Evolutionary conservation across 2,113 vertebrate genomes (phyloP).

Genomic region (Nothocercus nigrocapillus): DNA sequence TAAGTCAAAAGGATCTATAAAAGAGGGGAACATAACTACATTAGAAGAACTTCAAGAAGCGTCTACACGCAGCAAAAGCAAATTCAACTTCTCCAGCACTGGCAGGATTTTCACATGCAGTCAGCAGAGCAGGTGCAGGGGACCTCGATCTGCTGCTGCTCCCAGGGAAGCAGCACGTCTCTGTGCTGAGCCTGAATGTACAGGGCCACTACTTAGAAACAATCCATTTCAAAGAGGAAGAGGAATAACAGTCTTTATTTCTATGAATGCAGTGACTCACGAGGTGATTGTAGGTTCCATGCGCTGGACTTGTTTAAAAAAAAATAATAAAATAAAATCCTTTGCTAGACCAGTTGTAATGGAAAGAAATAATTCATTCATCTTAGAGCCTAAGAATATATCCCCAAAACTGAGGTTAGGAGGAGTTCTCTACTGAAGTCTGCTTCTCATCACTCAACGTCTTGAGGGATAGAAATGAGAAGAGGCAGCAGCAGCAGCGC

Average conservation of each 20-base stretch:
- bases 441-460: not conserved
- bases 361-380: not conserved
- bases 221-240: not conserved
- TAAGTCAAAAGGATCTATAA: fast-evolving
- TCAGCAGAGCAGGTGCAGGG: not conserved
- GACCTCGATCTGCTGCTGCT: not conserved
- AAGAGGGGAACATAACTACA: not conserved
- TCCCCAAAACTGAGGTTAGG: not conserved
- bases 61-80: not conserved
- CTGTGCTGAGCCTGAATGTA: not conserved
- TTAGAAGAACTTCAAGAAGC: no score
- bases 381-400: not conserved
- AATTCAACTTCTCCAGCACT: fast-evolving
- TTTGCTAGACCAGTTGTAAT: not conserved
- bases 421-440: not conserved
- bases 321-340: not conserved
- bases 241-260: not conserved
- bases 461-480: not conserved
- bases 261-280: fast-evolving
- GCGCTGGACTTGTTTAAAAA: not conserved
- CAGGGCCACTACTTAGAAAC: fast-evolving
- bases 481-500: fast-evolving
- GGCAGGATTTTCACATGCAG: fast-evolving
- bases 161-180: fast-evolving
- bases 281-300: not conserved